phyloP scores from a whole-genome alignment of 2,797 vertebrate genomes.

The Oceanodroma leucorhoa region DNA sequence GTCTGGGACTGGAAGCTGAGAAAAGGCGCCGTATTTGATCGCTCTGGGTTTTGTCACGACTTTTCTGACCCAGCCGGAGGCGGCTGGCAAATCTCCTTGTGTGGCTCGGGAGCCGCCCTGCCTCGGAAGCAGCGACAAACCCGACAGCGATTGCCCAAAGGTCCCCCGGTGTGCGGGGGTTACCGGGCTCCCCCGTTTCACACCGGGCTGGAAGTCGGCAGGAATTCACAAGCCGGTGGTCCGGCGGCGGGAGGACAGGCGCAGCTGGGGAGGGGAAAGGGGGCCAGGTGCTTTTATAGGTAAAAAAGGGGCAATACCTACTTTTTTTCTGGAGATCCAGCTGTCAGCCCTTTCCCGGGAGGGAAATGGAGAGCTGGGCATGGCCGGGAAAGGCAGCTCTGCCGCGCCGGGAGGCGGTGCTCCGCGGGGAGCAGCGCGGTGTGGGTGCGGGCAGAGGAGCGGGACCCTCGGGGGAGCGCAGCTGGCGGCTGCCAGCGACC shows the following conservation, averaged over 20 bases:
- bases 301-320: neutral
- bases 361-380: neutral
- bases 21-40: neutral
- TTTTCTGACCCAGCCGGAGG: neutral
- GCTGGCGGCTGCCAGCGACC: neutral
- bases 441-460: neutral
- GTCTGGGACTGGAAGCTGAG: constrained; percentile 10
- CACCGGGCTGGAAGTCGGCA: neutral
- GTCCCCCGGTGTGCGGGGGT: neutral
- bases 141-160: neutral
- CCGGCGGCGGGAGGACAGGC: neutral
- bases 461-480: neutral
- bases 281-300: neutral
- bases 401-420: neutral
- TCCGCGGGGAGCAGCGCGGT: neutral
- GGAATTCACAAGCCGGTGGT: neutral
- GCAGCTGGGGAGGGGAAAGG: neutral
- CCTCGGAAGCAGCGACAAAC: neutral
- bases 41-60: neutral
- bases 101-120: neutral
- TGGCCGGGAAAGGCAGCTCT: no score
- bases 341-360: neutral
- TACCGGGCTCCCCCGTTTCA: neutral
- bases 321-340: neutral
- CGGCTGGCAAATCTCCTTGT: neutral